Base-by-base conservation (phyloP, 2,888 invertebrate species). In the Monoplex corrugatus region DNA sequence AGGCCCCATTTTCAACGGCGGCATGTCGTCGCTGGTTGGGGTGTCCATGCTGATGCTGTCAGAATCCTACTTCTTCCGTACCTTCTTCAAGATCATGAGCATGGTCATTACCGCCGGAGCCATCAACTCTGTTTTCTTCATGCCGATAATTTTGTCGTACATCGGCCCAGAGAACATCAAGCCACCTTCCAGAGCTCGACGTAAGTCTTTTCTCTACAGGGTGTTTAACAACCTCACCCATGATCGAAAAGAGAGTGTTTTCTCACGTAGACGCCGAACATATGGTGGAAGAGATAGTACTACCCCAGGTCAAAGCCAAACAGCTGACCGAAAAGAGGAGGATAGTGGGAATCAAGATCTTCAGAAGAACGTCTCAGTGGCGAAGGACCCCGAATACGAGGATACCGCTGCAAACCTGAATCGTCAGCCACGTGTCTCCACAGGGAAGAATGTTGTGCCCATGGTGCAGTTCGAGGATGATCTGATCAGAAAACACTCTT, bases 11-110 rank as follows among this genome's bases (percentile, higher is more conserved):
- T 89, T 93, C 44, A 92, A 94, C 75, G 94, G 92, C 19, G 93
- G 93, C 0, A 63, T 92, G 13, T 94, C 94, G 0, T 92, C 94
- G 0, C 85, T 93, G 3, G 50, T 94, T 16, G 94, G 93, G 13
- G 88, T 94, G 8, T 13, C 92, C 19, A 91, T 93, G 89, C 85
- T 94, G 19, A 87, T 89, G 19, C 87, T 91, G 38, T 93, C 93
- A 6, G 89, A 90, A 43, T 91, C 92, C 23, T 93, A 91, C 88
- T 91, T 94, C n/a, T 94, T 93, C 87, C 89, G 89, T 40, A 91
- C 92, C 1, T 94, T 93, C 88, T 93, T 93, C 83, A 91, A 93
- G 89, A 90, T 94, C 19, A 93, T 94, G 92, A 89, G 92, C 38
- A 87, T 93, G 32, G 93, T 94, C 5, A 91, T 93, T 13, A n/a